A percentile compares a stretch with the other conserved stretches of the same genome.
Evolutionary conservation across 2,113 vertebrate species (phyloP).

Genomic region (Pica pica): DNA sequence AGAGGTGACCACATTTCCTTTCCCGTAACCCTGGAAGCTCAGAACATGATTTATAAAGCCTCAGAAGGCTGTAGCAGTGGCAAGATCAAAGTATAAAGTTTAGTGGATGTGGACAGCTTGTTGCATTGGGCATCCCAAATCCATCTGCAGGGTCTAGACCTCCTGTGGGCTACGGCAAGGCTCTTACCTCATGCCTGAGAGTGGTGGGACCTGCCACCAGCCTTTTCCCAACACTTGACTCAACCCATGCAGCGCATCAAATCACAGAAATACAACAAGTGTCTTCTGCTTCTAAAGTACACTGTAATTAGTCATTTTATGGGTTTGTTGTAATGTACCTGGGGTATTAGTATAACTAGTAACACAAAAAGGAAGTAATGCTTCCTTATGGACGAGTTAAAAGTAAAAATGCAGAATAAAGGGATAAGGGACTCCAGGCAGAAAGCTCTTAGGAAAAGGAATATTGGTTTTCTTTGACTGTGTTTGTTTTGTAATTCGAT

Average conservation of each 20-base stretch:
- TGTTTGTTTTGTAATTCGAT: neutral
- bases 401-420: neutral
- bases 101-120: neutral
- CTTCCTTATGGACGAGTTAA: neutral
- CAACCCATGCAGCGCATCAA: neutral
- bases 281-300: neutral
- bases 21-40: accelerated
- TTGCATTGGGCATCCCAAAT: neutral
- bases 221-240: accelerated
- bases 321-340: neutral
- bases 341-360: neutral
- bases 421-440: neutral
- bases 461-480: neutral
- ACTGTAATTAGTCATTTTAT: neutral
- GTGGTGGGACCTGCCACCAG: neutral
- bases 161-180: neutral
- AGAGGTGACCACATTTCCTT: neutral
- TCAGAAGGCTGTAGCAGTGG: neutral
- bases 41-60: neutral
- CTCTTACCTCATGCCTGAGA: neutral
- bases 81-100: neutral
- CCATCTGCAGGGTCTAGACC: too few species aligned
- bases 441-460: neutral
- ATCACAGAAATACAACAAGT: neutral
- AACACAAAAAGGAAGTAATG: neutral